Base-by-base conservation (phyloP, 2,113 vertebrate genomes). In the Erythrocercus mccallii region DNA sequence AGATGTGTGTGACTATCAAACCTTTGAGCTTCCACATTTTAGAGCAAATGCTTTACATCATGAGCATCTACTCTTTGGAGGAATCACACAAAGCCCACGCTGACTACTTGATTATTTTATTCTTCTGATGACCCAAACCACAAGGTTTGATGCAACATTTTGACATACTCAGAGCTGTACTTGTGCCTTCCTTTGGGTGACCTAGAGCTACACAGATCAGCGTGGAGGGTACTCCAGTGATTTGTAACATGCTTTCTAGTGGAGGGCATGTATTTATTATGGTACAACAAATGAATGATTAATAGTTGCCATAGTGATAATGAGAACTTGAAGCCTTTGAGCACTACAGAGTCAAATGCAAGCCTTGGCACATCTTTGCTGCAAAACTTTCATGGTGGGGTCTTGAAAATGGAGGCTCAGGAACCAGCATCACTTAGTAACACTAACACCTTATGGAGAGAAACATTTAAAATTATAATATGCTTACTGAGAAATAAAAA, bases 261-360 rank as follows among this genome's bases (percentile, higher is more conserved):
- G 81, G 91, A 95, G 95, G 95, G 80, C 92, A 93, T 90, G 93
- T 90, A 79, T 93, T 97, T 96, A 81, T 88, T 81, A 77, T 68
- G 92, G 83, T 95, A 86, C 92, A 89, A 88, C 76, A 95, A 97
- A 95, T 8, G 70, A 84, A 88, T 84, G 61, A 92, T 92, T 95
- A 94, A 88, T 88, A 90, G 95, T 97, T 97, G 92, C 95, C 95
- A 96, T 96, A 96, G 95, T 61, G 94, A 97, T 92, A 95, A 92
- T 54, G 87, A 95, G 86, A 88, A 70, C 81, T 82, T 89, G 53
- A 88, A 85, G 78, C 77, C 90, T 95, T 94, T 74, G 62, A 91
- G 81, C 81, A 37, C 70, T 71, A 47, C 13, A 15, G 79, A 95
- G 83, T 95, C 68, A 87, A 82, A 94, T 50, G 56, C 74, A 92